These are phyloP conservation scores for Phalacrocorax aristotelis DNA, from an alignment of 2,113 vertebrate genomes.

Conservation along the genomic window DNA sequence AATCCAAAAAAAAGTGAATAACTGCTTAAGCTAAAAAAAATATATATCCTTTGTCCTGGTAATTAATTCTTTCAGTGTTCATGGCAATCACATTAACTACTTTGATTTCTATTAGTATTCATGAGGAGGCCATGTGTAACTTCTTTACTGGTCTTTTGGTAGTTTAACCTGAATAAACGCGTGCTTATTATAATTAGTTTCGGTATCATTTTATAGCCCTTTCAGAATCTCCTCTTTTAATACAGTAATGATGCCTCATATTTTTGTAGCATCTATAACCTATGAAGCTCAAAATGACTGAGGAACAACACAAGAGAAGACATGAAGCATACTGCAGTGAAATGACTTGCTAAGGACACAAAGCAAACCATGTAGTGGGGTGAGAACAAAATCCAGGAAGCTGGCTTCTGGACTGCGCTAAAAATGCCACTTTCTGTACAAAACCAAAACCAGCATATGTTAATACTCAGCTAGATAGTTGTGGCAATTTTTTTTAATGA, in stretches of 20 bases:
- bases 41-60: background rate
- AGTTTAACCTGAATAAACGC: slow-evolving; percentile 35
- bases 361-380: background rate
- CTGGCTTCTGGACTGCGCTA: background rate
- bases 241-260: background rate
- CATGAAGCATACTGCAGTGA: background rate
- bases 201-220: background rate
- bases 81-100: background rate
- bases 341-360: background rate
- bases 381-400: background rate
- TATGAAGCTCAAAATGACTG: background rate
- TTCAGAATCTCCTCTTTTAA: slow-evolving; percentile 15
- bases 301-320: background rate
- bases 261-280: slow-evolving; percentile 11
- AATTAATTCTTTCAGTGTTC: slow-evolving; percentile 35
- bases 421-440: background rate
- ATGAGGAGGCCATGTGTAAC: slow-evolving; percentile 5
- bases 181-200: background rate
- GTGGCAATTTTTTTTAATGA: background rate
- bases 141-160: slow-evolving; percentile 25
- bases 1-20: background rate
- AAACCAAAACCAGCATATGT: background rate
- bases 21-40: background rate
- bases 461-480: background rate
- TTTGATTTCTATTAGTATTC: slow-evolving; percentile 44